Evolutionary conservation across 2,797 vertebrate genomes (phyloP), one percentile per base, ranked within the genome.

Genomic region (Pseudomugil tenellus): DNA sequence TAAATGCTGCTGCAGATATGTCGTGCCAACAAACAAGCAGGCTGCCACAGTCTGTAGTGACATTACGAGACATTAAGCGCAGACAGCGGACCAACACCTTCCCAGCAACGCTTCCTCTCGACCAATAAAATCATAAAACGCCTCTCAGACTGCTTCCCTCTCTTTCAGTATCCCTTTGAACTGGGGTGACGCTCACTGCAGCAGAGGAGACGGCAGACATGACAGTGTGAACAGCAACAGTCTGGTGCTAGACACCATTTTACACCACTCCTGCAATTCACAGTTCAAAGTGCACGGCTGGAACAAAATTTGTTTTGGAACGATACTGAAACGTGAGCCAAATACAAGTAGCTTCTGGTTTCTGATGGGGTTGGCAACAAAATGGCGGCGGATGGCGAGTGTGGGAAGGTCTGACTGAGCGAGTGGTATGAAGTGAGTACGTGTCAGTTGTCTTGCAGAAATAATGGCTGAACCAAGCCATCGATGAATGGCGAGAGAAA

Each of bases 71-170:
- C 78, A 9, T 32, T 6, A 54, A 63, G 67, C 62, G 17, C 74
- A 70, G 81, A 87, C 84, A 77, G 62, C 74, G 46, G 71, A 91
- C 64, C 86, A 91, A 86, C 88, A 91, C 87, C 88, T 92, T 85
- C 77, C 70, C 80, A 84, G 83, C 77, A 88, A 90, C 65, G 81
- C 89, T 85, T 91, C 88, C 89, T 92, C 85, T 80, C 78, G 82
- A 78, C 88, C 91, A 90, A 93, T 94, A 93, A 94, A 94, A 93
- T 94, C 89, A 89, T 94, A 92, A 94, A 88, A 83, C 65, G 77
- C 83, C 84, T 84, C 74, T 79, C 71, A 29, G 79, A 76, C 82
- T 67, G 86, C 78, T 84, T 88, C 80, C 78, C 79, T 80, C 76
- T 75, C 56, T 49, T 68, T 62, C 84, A 70, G 60, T 0, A 43